These are phyloP conservation scores for Drosophila bunnanda DNA, from an alignment of 2,888 invertebrate genomes.

Conservation along the genomic window DNA sequence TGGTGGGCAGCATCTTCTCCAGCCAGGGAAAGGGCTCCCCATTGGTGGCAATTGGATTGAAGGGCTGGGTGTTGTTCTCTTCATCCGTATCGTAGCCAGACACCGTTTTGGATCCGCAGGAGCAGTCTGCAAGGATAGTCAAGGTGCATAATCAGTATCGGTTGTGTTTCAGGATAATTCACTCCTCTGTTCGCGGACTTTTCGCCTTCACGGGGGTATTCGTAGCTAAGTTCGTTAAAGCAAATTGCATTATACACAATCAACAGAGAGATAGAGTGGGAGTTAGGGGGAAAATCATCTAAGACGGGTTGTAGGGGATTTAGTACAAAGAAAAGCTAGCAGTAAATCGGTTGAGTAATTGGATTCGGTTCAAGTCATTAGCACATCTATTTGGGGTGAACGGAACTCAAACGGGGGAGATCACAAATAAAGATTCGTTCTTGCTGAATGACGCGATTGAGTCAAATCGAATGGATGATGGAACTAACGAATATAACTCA, in stretches of 20 bases:
- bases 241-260: constrained; percentile 76
- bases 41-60: constrained; percentile 89
- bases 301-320: constrained; percentile 13
- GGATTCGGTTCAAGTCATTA: constrained; percentile 52
- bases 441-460: constrained; percentile 22
- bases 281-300: constrained; percentile 31
- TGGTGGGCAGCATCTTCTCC: constrained; percentile 90
- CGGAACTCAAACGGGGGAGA: constrained; percentile 1
- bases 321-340: constrained; percentile 40
- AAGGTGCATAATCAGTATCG: constrained; percentile 42
- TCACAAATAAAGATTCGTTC: constrained; percentile 20
- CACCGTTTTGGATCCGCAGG: constrained; percentile 89
- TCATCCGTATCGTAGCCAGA: constrained; percentile 87
- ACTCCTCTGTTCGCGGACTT: constrained; percentile 14
- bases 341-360: constrained; percentile 51
- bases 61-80: constrained; percentile 87
- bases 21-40: constrained; percentile 92
- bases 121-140: constrained; percentile 87
- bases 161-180: constrained; percentile 18
- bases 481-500: constrained; percentile 14
- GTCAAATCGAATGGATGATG: constrained; percentile 1
- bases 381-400: constrained; percentile 54
- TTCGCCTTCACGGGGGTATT: constrained; percentile 44
- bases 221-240: constrained; percentile 70
- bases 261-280: constrained; percentile 59